Evolutionary conservation across 2,888 invertebrate species (phyloP).

Genomic region (Phania funesta): DNA sequence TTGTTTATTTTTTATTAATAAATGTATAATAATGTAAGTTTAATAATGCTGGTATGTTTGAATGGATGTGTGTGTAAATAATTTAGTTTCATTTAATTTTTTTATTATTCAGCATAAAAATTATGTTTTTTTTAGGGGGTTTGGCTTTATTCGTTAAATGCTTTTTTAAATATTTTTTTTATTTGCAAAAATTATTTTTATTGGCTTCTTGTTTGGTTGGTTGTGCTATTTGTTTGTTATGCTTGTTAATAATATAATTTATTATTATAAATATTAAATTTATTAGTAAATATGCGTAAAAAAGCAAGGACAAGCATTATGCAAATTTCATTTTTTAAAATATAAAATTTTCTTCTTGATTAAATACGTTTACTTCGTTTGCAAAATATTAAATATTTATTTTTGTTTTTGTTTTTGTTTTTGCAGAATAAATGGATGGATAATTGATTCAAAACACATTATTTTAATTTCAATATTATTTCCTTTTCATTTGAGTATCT

Average conservation of each 20-base stretch:
- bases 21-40: conserved; percentile 35
- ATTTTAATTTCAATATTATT: conserved; percentile 38
- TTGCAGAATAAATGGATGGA: conserved; percentile 72
- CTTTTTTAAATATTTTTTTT: conserved; percentile 38
- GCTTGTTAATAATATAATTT: conserved; percentile 41
- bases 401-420: conserved; percentile 56
- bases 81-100: conserved; percentile 62
- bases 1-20: neutral
- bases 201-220: conserved; percentile 24
- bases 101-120: conserved; percentile 43
- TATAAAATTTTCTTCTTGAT: conserved; percentile 42
- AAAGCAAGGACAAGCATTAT: conserved; percentile 69
- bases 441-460: conserved; percentile 69
- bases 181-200: conserved; percentile 32
- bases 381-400: conserved; percentile 53
- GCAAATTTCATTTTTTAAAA: conserved; percentile 57
- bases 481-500: conserved; percentile 39
- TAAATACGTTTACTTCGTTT: conserved; percentile 49
- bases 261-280: conserved; percentile 47
- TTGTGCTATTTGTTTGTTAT: conserved; percentile 50
- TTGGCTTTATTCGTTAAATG: conserved; percentile 23
- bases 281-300: conserved; percentile 67
- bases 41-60: conserved; percentile 40
- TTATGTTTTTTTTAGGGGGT: conserved; percentile 31
- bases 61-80: conserved; percentile 68